phyloP scores from a whole-genome alignment of 2,888 invertebrate genomes.

The Diloba caeruleocephala region DNA sequence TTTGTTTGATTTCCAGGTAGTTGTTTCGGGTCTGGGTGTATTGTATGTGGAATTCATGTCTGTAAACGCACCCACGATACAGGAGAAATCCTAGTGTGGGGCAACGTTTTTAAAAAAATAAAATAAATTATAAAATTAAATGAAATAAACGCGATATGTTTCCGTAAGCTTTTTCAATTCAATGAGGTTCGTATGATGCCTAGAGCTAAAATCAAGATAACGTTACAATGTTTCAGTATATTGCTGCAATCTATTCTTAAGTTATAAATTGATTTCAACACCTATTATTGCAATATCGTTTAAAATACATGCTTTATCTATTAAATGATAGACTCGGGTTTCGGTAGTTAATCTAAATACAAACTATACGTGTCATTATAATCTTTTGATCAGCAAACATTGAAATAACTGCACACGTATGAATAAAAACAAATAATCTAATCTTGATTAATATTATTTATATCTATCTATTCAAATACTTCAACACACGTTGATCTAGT shows the following conservation, averaged over 20 bases:
- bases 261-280: slow-evolving; percentile 55
- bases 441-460: slow-evolving; percentile 54
- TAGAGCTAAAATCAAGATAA: slow-evolving; percentile 48
- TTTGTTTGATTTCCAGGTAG: too few relatives aligned
- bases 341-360: slow-evolving; percentile 21
- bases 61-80: too few relatives aligned
- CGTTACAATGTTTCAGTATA: slow-evolving; percentile 42
- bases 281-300: slow-evolving; percentile 48
- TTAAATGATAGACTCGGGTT: slow-evolving; percentile 28
- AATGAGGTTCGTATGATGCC: slow-evolving; percentile 26
- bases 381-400: slow-evolving; percentile 53
- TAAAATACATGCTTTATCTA: slow-evolving; percentile 46
- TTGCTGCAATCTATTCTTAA: slow-evolving; percentile 51
- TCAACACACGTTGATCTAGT: slow-evolving; percentile 41
- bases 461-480: slow-evolving; percentile 41
- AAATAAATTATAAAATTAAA: too few relatives aligned
- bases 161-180: too few relatives aligned
- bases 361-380: slow-evolving; percentile 30
- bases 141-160: too few relatives aligned
- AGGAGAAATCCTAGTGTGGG: too few relatives aligned
- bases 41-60: too few relatives aligned
- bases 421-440: slow-evolving; percentile 44
- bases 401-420: slow-evolving; percentile 34
- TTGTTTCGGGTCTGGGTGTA: too few relatives aligned
- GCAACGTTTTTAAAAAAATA: too few relatives aligned